Evolutionary conservation across 2,797 vertebrate species (phyloP).

Genomic region (Streptopelia turtur): DNA sequence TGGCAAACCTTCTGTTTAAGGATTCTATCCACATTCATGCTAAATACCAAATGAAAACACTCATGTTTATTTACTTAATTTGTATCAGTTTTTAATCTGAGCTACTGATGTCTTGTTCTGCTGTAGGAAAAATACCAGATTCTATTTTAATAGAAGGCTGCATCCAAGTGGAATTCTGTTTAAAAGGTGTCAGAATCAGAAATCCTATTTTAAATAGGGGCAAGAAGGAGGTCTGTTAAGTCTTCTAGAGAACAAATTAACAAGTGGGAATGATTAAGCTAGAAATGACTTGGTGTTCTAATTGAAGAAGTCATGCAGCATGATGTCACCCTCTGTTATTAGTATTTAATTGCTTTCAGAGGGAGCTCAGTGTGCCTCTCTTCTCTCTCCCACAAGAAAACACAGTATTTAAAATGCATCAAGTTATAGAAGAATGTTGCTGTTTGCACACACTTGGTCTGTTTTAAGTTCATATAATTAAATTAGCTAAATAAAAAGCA

Average conservation of each 20-base stretch:
- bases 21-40: not conserved
- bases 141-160: not conserved
- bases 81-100: not conserved
- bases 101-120: not conserved
- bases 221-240: slow-evolving; percentile 54
- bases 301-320: slow-evolving; percentile 67
- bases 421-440: slow-evolving; percentile 63
- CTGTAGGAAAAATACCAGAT: not conserved
- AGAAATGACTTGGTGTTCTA: slow-evolving; percentile 70
- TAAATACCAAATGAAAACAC: not conserved
- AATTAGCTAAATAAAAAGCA: slow-evolving; percentile 69
- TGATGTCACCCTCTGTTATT: slow-evolving; percentile 64
- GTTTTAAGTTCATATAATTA: slow-evolving; percentile 68
- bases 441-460: slow-evolving; percentile 57
- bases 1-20: not conserved
- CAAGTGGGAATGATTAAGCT: slow-evolving; percentile 72
- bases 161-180: slow-evolving; percentile 31
- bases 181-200: slow-evolving; percentile 39
- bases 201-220: slow-evolving; percentile 24
- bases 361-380: slow-evolving; percentile 38
- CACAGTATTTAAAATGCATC: slow-evolving; percentile 52
- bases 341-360: slow-evolving; percentile 71
- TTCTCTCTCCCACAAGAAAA: slow-evolving; percentile 51
- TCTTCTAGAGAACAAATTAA: slow-evolving; percentile 66
- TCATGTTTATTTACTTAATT: not conserved